Evolutionary conservation across 2,113 vertebrate genomes (phyloP).

Genomic region (Melanerpes aurifrons): DNA sequence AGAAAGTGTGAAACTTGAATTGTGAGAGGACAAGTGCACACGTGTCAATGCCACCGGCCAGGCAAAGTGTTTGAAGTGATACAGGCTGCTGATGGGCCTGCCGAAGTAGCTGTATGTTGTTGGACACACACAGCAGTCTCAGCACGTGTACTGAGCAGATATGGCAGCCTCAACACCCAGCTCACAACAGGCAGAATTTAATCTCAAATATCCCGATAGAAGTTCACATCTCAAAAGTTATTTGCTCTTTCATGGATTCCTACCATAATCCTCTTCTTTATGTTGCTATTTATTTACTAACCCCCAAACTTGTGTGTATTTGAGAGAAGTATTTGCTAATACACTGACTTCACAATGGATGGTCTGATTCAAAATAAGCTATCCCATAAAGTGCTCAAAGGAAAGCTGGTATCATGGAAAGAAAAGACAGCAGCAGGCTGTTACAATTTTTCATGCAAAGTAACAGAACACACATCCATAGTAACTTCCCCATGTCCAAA

Average conservation of each 20-base stretch:
- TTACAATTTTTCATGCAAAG: neutral
- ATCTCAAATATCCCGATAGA: neutral
- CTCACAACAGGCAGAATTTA: neutral
- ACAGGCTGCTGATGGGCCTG: fast-evolving
- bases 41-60: fast-evolving
- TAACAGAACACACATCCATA: neutral
- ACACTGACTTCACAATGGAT: neutral
- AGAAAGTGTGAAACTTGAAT: neutral
- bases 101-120: neutral
- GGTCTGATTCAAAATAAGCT: neutral
- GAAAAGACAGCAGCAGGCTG: neutral
- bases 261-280: neutral
- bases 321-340: neutral
- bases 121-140: neutral
- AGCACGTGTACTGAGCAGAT: fast-evolving
- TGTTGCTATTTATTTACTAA: neutral
- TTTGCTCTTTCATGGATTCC: neutral
- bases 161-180: neutral
- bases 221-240: neutral
- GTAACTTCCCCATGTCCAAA: neutral
- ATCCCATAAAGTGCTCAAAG: neutral
- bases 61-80: neutral
- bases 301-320: neutral
- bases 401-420: neutral
- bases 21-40: neutral